Conservation (phyloP, 2,113 vertebrate genomes). For the Pardalotus punctatus region DNA sequence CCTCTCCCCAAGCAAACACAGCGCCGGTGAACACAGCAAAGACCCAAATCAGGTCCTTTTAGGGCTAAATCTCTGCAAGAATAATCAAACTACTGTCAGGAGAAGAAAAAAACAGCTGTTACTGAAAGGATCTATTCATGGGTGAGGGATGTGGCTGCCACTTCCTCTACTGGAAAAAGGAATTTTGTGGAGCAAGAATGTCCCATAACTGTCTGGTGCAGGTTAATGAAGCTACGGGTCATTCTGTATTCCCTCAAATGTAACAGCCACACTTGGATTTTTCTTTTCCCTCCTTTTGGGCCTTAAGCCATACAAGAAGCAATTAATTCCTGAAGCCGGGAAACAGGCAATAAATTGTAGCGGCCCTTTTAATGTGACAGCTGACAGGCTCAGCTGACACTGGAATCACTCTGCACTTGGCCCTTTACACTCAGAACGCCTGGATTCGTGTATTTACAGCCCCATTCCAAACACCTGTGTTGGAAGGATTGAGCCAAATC, state of each 20-base stretch:
- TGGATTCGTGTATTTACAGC: not conserved
- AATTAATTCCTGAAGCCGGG: not conserved
- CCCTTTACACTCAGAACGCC: not conserved
- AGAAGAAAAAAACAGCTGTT: not conserved
- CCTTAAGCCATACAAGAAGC: not conserved
- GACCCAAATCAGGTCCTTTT: not conserved
- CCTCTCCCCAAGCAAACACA: not conserved
- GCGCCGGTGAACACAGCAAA: not conserved
- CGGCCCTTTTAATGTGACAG: not conserved
- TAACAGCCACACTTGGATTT: not conserved
- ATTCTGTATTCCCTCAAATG: not conserved
- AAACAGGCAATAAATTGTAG: not conserved
- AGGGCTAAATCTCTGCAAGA: not conserved
- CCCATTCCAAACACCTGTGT: fast-evolving
- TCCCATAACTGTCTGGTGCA: fast-evolving
- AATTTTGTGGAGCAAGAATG: not conserved
- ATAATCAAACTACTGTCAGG: not conserved
- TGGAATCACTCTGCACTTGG: not conserved
- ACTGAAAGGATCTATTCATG: not conserved
- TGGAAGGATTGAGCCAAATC: not conserved
- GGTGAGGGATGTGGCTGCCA: not conserved
- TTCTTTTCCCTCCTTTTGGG: not conserved
- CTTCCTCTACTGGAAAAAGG: not conserved
- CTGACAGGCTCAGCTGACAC: not conserved
- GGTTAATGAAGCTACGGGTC: not conserved